Percentiles rank a stretch among this genome's conserved stretches.
phyloP scores from a whole-genome alignment of 2,113 vertebrate genomes.

The Lepus europaeus region DNA sequence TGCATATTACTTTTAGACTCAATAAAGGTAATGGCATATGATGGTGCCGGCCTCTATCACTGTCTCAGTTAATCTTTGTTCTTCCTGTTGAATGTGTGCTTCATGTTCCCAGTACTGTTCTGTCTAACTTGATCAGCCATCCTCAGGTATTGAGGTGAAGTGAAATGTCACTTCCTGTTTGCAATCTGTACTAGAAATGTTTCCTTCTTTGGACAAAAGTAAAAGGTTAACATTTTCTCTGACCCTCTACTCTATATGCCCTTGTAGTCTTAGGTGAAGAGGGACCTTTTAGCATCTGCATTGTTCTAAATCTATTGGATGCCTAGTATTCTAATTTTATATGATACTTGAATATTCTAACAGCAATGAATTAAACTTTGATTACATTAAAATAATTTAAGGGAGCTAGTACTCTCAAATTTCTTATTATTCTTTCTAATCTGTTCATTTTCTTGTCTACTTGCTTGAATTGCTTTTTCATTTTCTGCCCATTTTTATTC shows the following conservation, averaged over 20 bases:
- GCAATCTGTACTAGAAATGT: not conserved
- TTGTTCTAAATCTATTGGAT: not conserved
- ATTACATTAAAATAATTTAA: not conserved
- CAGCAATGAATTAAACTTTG: not conserved
- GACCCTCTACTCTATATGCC: accelerated
- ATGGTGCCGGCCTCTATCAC: not conserved
- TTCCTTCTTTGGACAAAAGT: not conserved
- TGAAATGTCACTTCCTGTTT: not conserved
- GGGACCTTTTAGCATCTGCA: not conserved
- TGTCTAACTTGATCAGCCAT: not conserved
- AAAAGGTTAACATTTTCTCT: not conserved
- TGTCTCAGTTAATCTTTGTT: not conserved
- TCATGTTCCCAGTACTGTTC: not conserved
- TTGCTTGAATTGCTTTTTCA: not conserved
- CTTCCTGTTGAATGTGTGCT: not conserved
- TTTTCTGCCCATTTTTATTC: not conserved
- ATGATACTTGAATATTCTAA: not conserved
- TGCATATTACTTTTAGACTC: not conserved
- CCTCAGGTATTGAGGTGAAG: not conserved
- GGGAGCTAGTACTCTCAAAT: not conserved
- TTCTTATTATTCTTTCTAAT: not conserved
- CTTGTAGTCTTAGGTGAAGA: not conserved
- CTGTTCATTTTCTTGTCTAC: not conserved
- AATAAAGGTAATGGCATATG: not conserved
- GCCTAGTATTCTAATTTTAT: not conserved